These are phyloP conservation scores for Apeira syringaria DNA, from an alignment of 2,888 invertebrate species.

Conservation along the genomic window DNA sequence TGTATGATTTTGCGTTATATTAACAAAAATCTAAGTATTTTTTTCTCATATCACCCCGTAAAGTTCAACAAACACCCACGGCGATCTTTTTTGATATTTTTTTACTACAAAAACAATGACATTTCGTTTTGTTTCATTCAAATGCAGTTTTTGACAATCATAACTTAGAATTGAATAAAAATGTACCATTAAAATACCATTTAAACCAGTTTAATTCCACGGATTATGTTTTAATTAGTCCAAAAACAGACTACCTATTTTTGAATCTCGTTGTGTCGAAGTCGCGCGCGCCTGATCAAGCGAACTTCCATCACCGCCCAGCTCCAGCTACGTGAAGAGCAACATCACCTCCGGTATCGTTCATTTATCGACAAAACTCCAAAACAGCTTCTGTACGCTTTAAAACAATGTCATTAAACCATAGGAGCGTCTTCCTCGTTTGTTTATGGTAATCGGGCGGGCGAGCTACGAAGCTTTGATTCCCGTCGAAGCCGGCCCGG, in stretches of 20 bases:
- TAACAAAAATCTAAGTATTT: too few species aligned
- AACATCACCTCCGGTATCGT: conserved; percentile 39
- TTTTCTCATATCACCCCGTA: too few species aligned
- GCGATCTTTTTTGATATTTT: too few species aligned
- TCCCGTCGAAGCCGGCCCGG: conserved; percentile 51
- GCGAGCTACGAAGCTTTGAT: conserved; percentile 76
- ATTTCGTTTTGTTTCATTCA: too few species aligned
- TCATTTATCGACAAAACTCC: conserved; percentile 43
- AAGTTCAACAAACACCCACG: too few species aligned
- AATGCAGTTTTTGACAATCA: too few species aligned
- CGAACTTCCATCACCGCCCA: conserved; percentile 26
- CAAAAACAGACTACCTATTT: conserved; percentile 10
- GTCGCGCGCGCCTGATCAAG: conserved; percentile 17
- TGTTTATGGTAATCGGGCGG: conserved; percentile 79
- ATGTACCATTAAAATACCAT: too few species aligned
- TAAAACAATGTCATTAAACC: conserved; percentile 75
- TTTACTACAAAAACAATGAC: too few species aligned
- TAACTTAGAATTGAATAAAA: too few species aligned
- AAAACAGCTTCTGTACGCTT: conserved; percentile 46
- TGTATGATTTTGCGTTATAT: too few species aligned
- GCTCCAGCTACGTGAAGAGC: conserved; percentile 29
- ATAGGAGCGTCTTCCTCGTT: conserved; percentile 71
- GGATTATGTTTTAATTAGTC: conserved; percentile 1
- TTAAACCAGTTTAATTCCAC: too few species aligned
- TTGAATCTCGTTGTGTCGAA: conserved; percentile 23